Percentiles rank a stretch among this genome's conserved stretches.
Evolutionary conservation across 2,113 vertebrate genomes (phyloP).

Genomic region (Notothenia rossii): DNA sequence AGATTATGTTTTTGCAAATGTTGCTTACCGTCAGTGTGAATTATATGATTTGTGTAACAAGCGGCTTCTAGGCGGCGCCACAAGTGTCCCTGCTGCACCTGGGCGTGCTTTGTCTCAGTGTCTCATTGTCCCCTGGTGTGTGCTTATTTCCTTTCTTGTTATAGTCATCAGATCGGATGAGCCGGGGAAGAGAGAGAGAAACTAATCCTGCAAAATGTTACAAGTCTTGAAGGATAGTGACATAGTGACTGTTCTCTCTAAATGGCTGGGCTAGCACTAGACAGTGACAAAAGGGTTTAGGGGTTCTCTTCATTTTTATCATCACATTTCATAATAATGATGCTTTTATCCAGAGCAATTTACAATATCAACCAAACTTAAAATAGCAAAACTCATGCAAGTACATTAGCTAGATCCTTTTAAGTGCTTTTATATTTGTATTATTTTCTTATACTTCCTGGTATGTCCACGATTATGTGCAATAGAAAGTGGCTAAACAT

Average conservation of each 20-base stretch:
- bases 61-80: background rate
- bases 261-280: background rate
- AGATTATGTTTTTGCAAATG: slow-evolving; percentile 19
- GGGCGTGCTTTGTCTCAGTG: background rate
- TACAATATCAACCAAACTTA: too few relatives aligned
- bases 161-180: slow-evolving; percentile 6
- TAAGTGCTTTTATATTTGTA: too few relatives aligned
- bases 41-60: slow-evolving; percentile 37
- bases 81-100: slow-evolving; percentile 33
- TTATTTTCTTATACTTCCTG: too few relatives aligned
- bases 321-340: too few relatives aligned
- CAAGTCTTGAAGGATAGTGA: background rate
- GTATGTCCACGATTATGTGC: background rate
- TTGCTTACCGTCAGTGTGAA: slow-evolving; percentile 8
- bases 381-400: too few relatives aligned
- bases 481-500: background rate
- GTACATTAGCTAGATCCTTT: too few relatives aligned
- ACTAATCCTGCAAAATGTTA: background rate
- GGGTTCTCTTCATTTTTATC: background rate
- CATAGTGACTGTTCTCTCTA: background rate
- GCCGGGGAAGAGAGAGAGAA: background rate
- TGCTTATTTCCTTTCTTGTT: background rate
- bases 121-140: background rate
- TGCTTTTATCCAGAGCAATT: too few relatives aligned
- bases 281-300: background rate